Conservation (phyloP, 2,888 invertebrate species). For the Ophioninae sp. region DNA sequence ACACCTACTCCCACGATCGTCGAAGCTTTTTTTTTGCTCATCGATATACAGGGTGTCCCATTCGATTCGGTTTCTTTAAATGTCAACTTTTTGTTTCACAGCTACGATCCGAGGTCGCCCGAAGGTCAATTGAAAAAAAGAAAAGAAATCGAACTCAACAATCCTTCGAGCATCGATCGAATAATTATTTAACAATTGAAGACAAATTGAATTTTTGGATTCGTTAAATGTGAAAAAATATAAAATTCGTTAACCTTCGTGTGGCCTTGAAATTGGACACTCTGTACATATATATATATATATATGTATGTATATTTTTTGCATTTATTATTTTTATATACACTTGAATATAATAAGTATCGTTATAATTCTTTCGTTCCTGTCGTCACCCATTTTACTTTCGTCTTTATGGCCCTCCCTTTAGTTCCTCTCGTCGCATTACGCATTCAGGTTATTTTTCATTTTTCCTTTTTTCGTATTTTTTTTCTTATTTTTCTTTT, state of each 20-base stretch:
- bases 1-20: slow-evolving; percentile 25
- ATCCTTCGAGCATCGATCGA: no score
- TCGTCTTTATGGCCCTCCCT: slow-evolving; percentile 2
- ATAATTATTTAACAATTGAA: no score
- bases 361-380: slow-evolving; percentile 12
- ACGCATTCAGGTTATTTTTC: slow-evolving; percentile 23
- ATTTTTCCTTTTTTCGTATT: neutral
- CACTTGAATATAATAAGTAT: slow-evolving; percentile 49
- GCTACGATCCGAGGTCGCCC: neutral
- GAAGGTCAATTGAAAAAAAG: neutral
- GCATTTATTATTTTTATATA: slow-evolving; percentile 27
- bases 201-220: no score
- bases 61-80: neutral
- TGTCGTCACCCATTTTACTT: slow-evolving; percentile 29
- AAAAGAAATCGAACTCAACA: no score
- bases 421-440: slow-evolving; percentile 12
- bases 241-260: neutral
- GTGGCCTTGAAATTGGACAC: neutral
- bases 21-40: neutral
- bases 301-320: no score
- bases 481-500: slow-evolving; percentile 29
- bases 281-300: neutral
- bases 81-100: neutral
- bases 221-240: no score
- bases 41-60: neutral